Conservation (phyloP, 2,888 invertebrate genomes). For the Metacarcinus magister region DNA sequence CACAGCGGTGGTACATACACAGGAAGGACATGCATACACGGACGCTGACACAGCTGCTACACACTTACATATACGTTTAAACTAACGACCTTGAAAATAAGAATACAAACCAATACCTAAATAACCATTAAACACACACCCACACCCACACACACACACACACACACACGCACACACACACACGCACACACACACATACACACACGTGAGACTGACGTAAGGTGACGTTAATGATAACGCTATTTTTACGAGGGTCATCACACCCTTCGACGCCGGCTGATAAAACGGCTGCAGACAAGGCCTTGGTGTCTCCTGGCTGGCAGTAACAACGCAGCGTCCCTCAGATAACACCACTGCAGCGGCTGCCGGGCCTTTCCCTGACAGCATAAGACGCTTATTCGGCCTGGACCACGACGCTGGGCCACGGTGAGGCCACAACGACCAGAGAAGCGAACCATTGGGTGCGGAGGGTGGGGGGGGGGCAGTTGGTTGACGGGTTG, state of each 20-base stretch:
- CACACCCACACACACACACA: not conserved
- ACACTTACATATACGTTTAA: not conserved
- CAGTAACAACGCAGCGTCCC: slow-evolving; percentile 19
- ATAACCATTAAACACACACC: slow-evolving; percentile 1
- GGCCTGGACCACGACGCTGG: not conserved
- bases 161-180: slow-evolving; percentile 54
- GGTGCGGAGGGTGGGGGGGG: not conserved
- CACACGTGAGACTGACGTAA: slow-evolving; percentile 57
- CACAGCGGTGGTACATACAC: not conserved
- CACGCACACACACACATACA: slow-evolving; percentile 22
- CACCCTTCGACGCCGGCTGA: slow-evolving; percentile 46
- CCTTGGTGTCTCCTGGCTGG: not conserved
- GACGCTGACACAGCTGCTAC: not conserved
- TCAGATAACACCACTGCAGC: slow-evolving; percentile 49
- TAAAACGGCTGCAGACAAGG: slow-evolving; percentile 43
- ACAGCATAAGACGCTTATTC: not conserved
- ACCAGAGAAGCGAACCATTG: slow-evolving; percentile 13
- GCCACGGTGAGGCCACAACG: not conserved
- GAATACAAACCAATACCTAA: not conserved
- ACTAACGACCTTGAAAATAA: not conserved
- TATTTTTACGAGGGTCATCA: slow-evolving; percentile 54
- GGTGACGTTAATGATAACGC: slow-evolving; percentile 57
- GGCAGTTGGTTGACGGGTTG: not conserved
- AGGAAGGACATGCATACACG: not conserved
- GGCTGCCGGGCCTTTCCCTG: slow-evolving; percentile 32